phyloP scores from a whole-genome alignment of 2,113 vertebrate species.

The Chionodraco myersi region DNA sequence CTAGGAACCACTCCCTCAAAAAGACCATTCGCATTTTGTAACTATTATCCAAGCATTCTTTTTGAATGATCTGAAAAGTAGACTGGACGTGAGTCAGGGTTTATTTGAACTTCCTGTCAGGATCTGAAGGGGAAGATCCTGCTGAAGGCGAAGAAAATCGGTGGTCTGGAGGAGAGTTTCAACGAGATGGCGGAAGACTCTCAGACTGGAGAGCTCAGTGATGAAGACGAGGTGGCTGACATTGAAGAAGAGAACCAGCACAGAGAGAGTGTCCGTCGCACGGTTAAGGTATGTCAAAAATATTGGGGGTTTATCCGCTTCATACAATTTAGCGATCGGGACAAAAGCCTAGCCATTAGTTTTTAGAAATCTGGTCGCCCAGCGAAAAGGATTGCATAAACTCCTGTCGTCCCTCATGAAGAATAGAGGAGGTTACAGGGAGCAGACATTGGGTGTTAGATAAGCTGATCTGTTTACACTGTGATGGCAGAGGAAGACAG shows the following conservation, averaged over 20 bases:
- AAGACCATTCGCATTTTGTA: neutral
- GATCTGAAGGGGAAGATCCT: conserved; percentile 81
- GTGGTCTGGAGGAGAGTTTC: conserved; percentile 79
- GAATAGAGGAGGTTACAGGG: conserved; percentile 49
- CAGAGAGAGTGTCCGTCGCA: conserved; percentile 75
- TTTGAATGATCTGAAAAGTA: neutral
- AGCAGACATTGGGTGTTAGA: conserved; percentile 52
- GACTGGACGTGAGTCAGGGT: neutral
- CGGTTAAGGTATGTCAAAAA: conserved; percentile 80
- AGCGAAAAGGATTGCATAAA: conserved; percentile 48
- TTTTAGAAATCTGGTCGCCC: neutral
- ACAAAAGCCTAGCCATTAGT: too few species aligned
- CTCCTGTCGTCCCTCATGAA: conserved; percentile 60
- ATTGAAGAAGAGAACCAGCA: conserved; percentile 78
- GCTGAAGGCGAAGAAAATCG: conserved; percentile 82
- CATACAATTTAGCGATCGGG: too few species aligned
- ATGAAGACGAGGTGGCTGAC: conserved; percentile 80
- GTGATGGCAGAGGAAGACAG: conserved; percentile 16
- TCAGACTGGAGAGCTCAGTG: conserved; percentile 77
- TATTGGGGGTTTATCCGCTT: too few species aligned
- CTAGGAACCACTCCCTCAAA: neutral
- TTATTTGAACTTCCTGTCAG: conserved; percentile 43
- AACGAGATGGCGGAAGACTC: conserved; percentile 80
- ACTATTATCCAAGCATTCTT: too few species aligned
- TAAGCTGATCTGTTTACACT: conserved; percentile 56